Evolutionary conservation across 1,140 invertebrate genomes (phyloP).

Genomic region (Stegodyphus dumicola): DNA sequence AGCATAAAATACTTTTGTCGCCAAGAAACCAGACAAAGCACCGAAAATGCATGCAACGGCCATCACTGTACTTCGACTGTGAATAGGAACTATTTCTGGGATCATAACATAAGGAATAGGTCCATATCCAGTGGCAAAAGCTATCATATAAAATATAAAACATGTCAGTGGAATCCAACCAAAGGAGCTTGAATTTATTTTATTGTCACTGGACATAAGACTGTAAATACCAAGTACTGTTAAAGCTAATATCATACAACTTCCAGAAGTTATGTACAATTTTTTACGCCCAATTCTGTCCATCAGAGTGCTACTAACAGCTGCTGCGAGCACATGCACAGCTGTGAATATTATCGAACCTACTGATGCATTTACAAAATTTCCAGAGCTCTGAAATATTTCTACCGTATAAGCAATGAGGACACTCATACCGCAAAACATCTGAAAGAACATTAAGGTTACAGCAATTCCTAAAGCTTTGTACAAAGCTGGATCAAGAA

Average conservation of each 20-base stretch:
- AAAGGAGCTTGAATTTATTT: neutral
- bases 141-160: constrained; percentile 72
- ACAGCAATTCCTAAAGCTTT: constrained; percentile 82
- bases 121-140: constrained; percentile 79
- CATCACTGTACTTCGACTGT: constrained; percentile 81
- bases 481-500: constrained; percentile 77
- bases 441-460: constrained; percentile 93
- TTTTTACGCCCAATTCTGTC: constrained; percentile 87
- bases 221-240: constrained; percentile 73
- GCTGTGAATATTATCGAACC: constrained; percentile 86
- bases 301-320: constrained; percentile 84
- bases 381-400: constrained; percentile 80
- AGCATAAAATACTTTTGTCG: constrained; percentile 65
- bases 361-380: constrained; percentile 72
- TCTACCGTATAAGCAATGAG: constrained; percentile 90
- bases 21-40: constrained; percentile 2
- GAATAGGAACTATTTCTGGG: constrained; percentile 72
- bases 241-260: constrained; percentile 72
- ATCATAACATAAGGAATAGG: constrained; percentile 87
- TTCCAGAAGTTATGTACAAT: constrained; percentile 80
- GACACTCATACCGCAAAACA: constrained; percentile 90
- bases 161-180: constrained; percentile 72
- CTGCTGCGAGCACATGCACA: constrained; percentile 89
- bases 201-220: neutral
- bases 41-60: constrained; percentile 77